Base-by-base conservation (phyloP, 2,888 invertebrate species). In the Perizoma affinitatum region DNA sequence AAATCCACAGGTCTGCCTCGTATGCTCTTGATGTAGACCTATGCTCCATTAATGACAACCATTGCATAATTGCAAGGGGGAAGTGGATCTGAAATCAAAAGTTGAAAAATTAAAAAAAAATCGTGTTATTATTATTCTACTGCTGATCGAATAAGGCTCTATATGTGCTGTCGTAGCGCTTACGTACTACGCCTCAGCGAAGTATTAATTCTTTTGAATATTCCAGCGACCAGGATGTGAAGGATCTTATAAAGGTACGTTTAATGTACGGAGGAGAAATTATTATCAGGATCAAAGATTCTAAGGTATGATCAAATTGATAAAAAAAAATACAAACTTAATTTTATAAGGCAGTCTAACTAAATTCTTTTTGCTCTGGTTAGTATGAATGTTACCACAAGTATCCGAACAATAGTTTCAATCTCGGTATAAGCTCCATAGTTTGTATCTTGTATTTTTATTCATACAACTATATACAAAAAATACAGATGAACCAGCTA, bases 171-270 rank as follows among this genome's bases (percentile, higher is more conserved):
- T 79, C 65, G 70, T 70, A 72, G 65, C 74, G 70, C 69, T 76
- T 79, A 72, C 74, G 73, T 72, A 75, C 68, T 67, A 58, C 67
- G 71, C 68, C 73, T 73, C 74, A 66, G 76, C 69, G 66, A 65
- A 68, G 74, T 72, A 75, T 76, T 77, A 78, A 75, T 78, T 74
- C 71, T 74, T 73, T 71, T 79, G 79, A 74, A 80, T 79, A 77
- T 77, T 76, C 71, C 64, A 74, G 67, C 56, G 59, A 48, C 48
- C 61, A 44, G 61, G 66, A 72, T 38, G 22, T 22, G 75, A 73
- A 72, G 63, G 66, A 72, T 71, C 72, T 69, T 63, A 69, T 65
- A 68, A 69, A 65, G 63, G 57, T 66, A 65, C 59, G 63, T 58
- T 70, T 66, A 63, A 67, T 66, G 65, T 55, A 55, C 60, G 66